Conservation (phyloP, 2,797 vertebrate species). For the Halcyon badia region DNA sequence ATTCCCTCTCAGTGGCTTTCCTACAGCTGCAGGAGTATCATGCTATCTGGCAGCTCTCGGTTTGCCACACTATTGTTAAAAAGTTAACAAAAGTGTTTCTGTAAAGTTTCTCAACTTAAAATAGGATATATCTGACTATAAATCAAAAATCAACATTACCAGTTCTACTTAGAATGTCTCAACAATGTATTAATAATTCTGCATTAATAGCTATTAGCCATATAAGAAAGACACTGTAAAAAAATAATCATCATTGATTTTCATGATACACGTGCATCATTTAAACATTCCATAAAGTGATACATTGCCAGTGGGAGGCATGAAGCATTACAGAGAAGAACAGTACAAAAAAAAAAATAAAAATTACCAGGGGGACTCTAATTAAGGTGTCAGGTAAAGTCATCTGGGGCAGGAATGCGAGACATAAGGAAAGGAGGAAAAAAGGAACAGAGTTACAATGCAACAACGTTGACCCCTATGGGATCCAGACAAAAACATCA, state of each 20-base stretch:
- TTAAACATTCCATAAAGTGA: not conserved
- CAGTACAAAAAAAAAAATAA: not conserved
- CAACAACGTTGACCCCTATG: not conserved
- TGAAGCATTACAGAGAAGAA: not conserved
- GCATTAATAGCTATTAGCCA: not conserved
- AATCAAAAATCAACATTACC: not conserved
- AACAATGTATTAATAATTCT: not conserved
- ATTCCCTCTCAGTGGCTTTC: not conserved
- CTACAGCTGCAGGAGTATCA: rapidly evolving
- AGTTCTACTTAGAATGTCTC: not conserved
- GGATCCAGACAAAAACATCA: not conserved
- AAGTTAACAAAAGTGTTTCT: not conserved
- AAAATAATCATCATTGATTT: not conserved
- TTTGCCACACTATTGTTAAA: not conserved
- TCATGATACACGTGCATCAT: not conserved
- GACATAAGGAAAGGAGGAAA: not conserved
- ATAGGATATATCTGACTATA: not conserved
- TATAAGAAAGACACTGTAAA: not conserved
- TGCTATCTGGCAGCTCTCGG: not conserved
- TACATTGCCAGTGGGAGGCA: not conserved
- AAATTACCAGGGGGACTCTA: not conserved
- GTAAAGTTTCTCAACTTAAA: not conserved
- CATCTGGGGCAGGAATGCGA: not conserved
- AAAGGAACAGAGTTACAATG: conserved; percentile 9
- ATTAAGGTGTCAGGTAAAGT: conserved; percentile 1